Percentiles rank a stretch among this genome's conserved stretches.
phyloP scores from a whole-genome alignment of 2,113 vertebrate genomes.

The Choloepus hoffmanni region DNA sequence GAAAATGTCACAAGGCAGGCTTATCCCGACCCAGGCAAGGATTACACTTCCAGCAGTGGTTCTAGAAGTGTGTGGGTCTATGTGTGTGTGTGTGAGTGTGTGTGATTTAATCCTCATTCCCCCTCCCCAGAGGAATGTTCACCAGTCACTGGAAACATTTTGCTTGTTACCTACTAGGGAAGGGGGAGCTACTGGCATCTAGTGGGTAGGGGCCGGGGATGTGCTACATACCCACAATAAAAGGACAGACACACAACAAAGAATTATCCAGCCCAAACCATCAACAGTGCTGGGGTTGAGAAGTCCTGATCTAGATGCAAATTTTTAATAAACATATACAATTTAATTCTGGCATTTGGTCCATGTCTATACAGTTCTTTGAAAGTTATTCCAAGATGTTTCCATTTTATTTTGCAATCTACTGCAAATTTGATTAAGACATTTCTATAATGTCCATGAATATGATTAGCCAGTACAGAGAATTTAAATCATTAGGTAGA shows the following conservation, averaged over 20 bases:
- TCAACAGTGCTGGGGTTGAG: rapidly evolving
- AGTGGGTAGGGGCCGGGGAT: rapidly evolving
- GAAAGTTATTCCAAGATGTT: too few species aligned
- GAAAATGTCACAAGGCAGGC: too few species aligned
- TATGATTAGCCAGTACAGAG: too few species aligned
- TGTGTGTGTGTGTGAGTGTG: too few species aligned
- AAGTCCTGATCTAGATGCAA: rapidly evolving
- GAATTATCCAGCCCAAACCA: not conserved
- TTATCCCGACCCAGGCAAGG: not conserved
- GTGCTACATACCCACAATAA: rapidly evolving
- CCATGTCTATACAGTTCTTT: too few species aligned
- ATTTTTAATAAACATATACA: rapidly evolving
- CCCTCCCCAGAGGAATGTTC: not conserved
- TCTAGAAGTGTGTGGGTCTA: not conserved
- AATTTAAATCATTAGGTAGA: not conserved
- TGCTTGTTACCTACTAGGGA: rapidly evolving
- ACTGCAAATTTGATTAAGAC: too few species aligned
- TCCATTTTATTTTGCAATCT: too few species aligned
- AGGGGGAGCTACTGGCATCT: not conserved
- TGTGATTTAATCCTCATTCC: too few species aligned
- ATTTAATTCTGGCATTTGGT: not conserved
- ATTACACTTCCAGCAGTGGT: not conserved
- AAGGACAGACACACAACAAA: rapidly evolving
- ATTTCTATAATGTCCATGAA: too few species aligned
- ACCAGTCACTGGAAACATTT: not conserved